Base-by-base conservation (phyloP, 1,140 invertebrate genomes). In the Caerostris darwini region DNA sequence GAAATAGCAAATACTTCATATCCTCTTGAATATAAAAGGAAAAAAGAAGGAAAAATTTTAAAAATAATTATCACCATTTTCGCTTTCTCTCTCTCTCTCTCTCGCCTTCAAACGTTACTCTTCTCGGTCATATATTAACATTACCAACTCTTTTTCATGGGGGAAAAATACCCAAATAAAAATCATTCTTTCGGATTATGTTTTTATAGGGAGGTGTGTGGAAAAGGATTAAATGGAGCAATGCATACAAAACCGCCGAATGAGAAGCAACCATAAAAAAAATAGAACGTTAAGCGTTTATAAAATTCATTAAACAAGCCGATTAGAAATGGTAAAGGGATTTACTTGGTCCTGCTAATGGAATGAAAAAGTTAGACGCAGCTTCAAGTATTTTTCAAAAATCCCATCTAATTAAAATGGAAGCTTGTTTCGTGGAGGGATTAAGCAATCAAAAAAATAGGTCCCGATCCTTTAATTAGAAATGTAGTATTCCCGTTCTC, bases 251-350 rank as follows among this genome's bases (percentile, higher is more conserved):
- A 77, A 77, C 71, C 34, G 53, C 71, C 34, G 34, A 77, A 7
- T 34, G 50, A 14, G 50, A 50, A 12, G 14, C 12, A 69, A 53
- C 50, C 19, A 19, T 34, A 71, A 69, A 89, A 86, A 86, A 86
- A 86, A 89, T 17, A n/a, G 61, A 89, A 67, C 87, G 87, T 56
- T 56, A 71, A 69, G 64, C 87, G 64, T 89, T 89, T 89, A 89
- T 89, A 89, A 89, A 89, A 89, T 89, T 89, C 87, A 89, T 89
- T 89, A 89, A 69, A 69, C 87, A 89, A 89, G 87, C 87, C 87
- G 87, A 89, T 89, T 89, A 89, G 87, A 56, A 71, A 89, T 6
- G 58, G 19, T 34, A 67, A 67, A 89, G 64, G 87, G 87, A 89
- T 89, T 89, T 89, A 57, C 54, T 58, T 58, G 54, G 82, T 5